Percentiles rank a stretch among this genome's conserved stretches.
Evolutionary conservation across 1,140 invertebrate genomes (phyloP).

Genomic region (Sycophaga agraensis): DNA sequence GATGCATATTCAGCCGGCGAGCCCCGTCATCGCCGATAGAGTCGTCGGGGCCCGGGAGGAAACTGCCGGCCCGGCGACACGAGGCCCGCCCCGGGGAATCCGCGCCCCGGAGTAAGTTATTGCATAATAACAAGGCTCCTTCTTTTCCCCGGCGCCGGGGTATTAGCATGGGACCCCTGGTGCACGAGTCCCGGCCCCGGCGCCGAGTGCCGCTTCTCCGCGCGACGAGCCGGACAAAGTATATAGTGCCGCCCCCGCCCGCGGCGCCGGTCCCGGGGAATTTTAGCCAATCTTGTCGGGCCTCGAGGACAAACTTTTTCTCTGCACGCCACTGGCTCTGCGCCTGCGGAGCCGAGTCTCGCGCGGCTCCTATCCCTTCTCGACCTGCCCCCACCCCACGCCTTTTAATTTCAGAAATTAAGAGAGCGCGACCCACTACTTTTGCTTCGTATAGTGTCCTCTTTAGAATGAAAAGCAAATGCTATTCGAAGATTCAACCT

Average conservation of each 20-base stretch:
- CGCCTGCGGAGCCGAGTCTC: too few relatives aligned
- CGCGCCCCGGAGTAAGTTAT: slow-evolving; percentile 48
- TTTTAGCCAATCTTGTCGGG: slow-evolving; percentile 22
- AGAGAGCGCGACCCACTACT: too few relatives aligned
- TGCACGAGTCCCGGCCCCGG: too few relatives aligned
- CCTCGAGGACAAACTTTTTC: slow-evolving; percentile 20
- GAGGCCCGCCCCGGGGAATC: too few relatives aligned
- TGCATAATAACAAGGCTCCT: slow-evolving; percentile 56
- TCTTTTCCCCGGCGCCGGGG: not conserved
- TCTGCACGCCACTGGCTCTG: slow-evolving; percentile 3
- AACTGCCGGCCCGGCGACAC: not conserved
- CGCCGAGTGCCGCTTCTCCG: too few relatives aligned
- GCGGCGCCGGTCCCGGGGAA: slow-evolving; percentile 12
- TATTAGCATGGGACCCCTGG: too few relatives aligned
- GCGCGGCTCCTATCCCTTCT: too few relatives aligned
- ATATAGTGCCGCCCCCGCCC: too few relatives aligned
- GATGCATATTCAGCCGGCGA: slow-evolving; percentile 16
- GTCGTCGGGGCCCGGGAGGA: not conserved
- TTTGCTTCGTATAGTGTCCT: too few relatives aligned
- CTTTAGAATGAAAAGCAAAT: not conserved
- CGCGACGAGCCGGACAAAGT: slow-evolving; percentile 1
- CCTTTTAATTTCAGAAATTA: too few relatives aligned
- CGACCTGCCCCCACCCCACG: too few relatives aligned
- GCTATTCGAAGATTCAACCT: not conserved
- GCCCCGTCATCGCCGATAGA: slow-evolving; percentile 5